Conservation (phyloP, 2,888 invertebrate genomes). For the Geotrupes spiniger region DNA sequence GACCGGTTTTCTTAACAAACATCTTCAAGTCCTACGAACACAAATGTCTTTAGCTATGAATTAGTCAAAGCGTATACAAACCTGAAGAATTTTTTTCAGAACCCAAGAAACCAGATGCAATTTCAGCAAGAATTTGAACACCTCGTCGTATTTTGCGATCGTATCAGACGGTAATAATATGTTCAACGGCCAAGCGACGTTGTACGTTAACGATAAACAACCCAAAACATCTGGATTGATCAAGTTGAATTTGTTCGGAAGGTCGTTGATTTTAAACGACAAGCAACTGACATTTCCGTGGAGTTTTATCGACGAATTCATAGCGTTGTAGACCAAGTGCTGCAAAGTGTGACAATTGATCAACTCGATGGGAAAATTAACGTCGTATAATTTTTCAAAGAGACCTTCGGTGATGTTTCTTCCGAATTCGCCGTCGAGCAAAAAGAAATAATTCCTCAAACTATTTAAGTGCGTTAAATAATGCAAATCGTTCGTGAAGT, state of each 20-base stretch:
- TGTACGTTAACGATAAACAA: conserved; percentile 67
- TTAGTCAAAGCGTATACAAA: conserved; percentile 34
- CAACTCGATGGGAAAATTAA: conserved; percentile 62
- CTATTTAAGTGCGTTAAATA: conserved; percentile 70
- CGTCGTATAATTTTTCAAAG: conserved; percentile 65
- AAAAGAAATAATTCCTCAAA: conserved; percentile 73
- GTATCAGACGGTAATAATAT: conserved; percentile 71
- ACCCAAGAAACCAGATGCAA: conserved; percentile 75
- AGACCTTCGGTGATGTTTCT: conserved; percentile 68
- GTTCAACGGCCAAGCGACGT: conserved; percentile 75
- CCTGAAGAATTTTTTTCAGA: conserved; percentile 67
- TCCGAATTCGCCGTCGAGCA: conserved; percentile 78
- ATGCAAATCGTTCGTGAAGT: conserved; percentile 64
- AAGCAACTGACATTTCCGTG: conserved; percentile 62
- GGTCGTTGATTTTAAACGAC: conserved; percentile 61
- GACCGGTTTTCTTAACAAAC: conserved; percentile 38
- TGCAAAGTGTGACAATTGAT: conserved; percentile 69
- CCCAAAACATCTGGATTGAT: conserved; percentile 66
- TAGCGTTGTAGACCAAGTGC: conserved; percentile 65
- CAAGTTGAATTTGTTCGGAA: conserved; percentile 63
- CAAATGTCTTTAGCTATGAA: conserved; percentile 9
- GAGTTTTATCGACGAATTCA: conserved; percentile 63
- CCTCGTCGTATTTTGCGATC: conserved; percentile 66
- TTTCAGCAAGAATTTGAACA: conserved; percentile 74
- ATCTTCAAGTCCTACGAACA: conserved; percentile 57